These are phyloP conservation scores for Microctenopoma stevenorrisi DNA, from an alignment of 2,797 vertebrate species.

Conservation along the genomic window DNA sequence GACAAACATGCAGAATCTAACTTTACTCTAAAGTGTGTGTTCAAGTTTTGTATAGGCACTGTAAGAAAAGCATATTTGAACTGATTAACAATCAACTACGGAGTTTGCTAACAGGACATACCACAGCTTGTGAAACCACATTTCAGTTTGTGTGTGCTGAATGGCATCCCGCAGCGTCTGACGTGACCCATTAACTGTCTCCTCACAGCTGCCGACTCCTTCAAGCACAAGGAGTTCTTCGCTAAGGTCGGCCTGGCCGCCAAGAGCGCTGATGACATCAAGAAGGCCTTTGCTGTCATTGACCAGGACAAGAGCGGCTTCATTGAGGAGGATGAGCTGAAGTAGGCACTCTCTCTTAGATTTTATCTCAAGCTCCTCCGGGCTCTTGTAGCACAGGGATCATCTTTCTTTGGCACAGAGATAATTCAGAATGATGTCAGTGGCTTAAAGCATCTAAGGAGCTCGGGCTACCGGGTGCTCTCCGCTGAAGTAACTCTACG, in stretches of 20 bases:
- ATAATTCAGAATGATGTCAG: slow-evolving; percentile 41
- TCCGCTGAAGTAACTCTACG: slow-evolving; percentile 27
- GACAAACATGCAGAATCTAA: neutral
- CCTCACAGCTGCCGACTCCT: slow-evolving; percentile 85
- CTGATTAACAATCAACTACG: neutral
- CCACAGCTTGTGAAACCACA: neutral
- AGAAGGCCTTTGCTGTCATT: slow-evolving; percentile 86
- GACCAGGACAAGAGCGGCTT: slow-evolving; percentile 89
- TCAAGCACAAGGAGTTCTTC: slow-evolving; percentile 88
- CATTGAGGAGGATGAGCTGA: slow-evolving; percentile 89
- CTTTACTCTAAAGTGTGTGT: neutral
- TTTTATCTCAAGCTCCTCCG: slow-evolving; percentile 19
- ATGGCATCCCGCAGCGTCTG: neutral
- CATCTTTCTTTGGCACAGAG: slow-evolving; percentile 26
- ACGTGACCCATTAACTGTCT: slow-evolving; percentile 12
- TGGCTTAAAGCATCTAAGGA: slow-evolving; percentile 24
- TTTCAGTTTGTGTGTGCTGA: neutral
- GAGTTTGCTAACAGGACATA: neutral
- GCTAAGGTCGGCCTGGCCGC: slow-evolving; percentile 81
- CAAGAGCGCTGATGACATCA: slow-evolving; percentile 82
- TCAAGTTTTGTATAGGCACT: neutral
- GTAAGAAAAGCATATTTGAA: neutral
- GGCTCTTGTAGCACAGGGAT: slow-evolving; percentile 30
- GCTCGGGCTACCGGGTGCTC: neutral
- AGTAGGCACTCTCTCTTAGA: slow-evolving; percentile 71